phyloP scores from a whole-genome alignment of 2,113 vertebrate genomes.

The Bubalus kerabau region DNA sequence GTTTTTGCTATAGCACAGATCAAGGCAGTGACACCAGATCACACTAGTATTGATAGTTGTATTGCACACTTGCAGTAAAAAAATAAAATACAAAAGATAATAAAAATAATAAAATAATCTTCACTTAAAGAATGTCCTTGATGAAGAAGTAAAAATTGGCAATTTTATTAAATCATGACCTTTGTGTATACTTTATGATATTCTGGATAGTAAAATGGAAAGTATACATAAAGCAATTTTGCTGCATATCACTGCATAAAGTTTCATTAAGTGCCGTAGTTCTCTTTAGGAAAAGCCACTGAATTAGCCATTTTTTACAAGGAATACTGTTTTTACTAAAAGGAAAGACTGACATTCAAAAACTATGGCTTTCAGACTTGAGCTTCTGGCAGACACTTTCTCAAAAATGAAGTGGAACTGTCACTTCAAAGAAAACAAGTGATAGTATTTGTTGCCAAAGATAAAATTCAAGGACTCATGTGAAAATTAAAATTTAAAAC shows the following conservation, averaged over 20 bases:
- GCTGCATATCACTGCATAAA: background rate
- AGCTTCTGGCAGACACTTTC: background rate
- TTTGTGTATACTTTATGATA: background rate
- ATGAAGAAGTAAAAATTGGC: background rate
- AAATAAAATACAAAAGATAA: background rate
- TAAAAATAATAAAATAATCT: background rate
- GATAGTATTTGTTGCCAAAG: background rate
- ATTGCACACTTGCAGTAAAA: background rate
- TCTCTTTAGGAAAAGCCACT: background rate
- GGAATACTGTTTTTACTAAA: background rate
- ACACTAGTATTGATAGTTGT: background rate
- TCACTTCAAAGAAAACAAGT: background rate
- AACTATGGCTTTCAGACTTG: background rate
- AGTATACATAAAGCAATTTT: background rate
- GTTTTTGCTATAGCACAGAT: background rate
- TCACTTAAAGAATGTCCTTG: background rate
- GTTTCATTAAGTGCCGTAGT: background rate
- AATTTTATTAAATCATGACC: background rate
- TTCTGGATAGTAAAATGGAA: background rate
- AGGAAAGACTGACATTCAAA: background rate
- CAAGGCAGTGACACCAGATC: background rate
- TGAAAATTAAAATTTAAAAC: background rate
- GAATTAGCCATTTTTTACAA: constrained; percentile 1
- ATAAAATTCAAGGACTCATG: background rate
- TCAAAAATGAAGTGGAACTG: background rate